phyloP scores from a whole-genome alignment of 2,888 invertebrate genomes.

The Gymnosoma rotundatum region DNA sequence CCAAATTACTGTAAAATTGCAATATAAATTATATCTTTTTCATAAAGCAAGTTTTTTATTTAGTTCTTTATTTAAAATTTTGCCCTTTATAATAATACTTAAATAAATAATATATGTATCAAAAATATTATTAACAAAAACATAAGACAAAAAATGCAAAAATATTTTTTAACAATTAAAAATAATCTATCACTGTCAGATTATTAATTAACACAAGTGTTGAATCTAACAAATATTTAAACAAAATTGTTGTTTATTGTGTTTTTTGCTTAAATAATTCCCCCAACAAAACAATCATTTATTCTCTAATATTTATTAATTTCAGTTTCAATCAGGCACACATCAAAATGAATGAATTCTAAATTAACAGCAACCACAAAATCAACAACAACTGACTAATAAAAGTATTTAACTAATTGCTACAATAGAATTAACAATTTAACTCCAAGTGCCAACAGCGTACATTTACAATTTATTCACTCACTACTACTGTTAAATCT shows the following conservation, averaged over 20 bases:
- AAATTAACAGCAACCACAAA: not conserved
- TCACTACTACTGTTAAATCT: not conserved
- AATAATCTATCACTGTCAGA: conserved; percentile 47
- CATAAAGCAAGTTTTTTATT: too few relatives aligned
- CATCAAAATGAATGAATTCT: conserved; percentile 1
- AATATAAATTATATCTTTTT: too few relatives aligned
- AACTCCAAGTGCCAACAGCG: conserved; percentile 7
- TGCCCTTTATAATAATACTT: too few relatives aligned
- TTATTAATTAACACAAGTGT: conserved; percentile 23
- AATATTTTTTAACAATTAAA: not conserved
- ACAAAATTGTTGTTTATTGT: not conserved
- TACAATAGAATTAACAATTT: conserved; percentile 28
- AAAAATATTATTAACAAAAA: too few relatives aligned
- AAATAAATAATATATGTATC: too few relatives aligned
- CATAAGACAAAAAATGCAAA: not conserved
- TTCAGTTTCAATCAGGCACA: conserved; percentile 2
- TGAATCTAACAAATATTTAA: conserved; percentile 1
- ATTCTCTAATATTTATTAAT: conserved; percentile 14
- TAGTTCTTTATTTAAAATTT: too few relatives aligned
- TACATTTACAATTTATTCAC: conserved; percentile 13
- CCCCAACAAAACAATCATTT: conserved; percentile 20
- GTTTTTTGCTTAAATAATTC: not conserved
- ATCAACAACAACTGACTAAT: not conserved
- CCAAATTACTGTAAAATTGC: too few relatives aligned
- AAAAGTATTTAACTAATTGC: conserved; percentile 43